Percentiles rank a stretch among this genome's conserved stretches.
Evolutionary conservation across 1,140 invertebrate species (phyloP).

Genomic region (Chironomus tepperi): DNA sequence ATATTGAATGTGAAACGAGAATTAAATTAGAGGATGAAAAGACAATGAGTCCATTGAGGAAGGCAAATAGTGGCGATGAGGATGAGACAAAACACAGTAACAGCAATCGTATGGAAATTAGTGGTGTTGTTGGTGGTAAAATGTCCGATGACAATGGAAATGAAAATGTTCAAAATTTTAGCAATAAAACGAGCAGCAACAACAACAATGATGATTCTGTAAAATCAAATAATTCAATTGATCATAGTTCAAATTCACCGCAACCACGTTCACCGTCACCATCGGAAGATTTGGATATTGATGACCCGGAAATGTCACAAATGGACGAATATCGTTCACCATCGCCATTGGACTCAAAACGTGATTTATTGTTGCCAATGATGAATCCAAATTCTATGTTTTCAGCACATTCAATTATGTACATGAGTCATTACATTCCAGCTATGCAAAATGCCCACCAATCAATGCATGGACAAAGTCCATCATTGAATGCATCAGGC

Average conservation of each 20-base stretch:
- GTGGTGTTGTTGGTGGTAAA: slow-evolving; percentile 20
- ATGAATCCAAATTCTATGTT: slow-evolving; percentile 77
- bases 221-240: slow-evolving; percentile 23
- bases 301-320: slow-evolving; percentile 38
- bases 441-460: slow-evolving; percentile 40
- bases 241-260: slow-evolving; percentile 28
- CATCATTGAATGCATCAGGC: slow-evolving; percentile 43
- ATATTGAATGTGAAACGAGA: slow-evolving; percentile 29
- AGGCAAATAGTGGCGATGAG: background rate
- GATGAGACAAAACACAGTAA: background rate
- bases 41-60: background rate
- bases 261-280: slow-evolving; percentile 36
- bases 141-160: slow-evolving; percentile 18
- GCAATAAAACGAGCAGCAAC: slow-evolving; percentile 6
- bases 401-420: slow-evolving; percentile 72
- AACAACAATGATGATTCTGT: slow-evolving; percentile 23
- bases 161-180: background rate
- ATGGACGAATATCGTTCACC: slow-evolving; percentile 38
- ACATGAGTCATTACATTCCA: slow-evolving; percentile 80
- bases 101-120: background rate
- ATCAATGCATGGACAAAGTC: slow-evolving; percentile 38
- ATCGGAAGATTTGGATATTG: slow-evolving; percentile 40
- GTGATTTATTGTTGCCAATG: slow-evolving; percentile 48
- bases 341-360: slow-evolving; percentile 35
- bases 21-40: slow-evolving; percentile 26